phyloP scores from a whole-genome alignment of 2,888 invertebrate species.

The Campopleginae sp. region DNA sequence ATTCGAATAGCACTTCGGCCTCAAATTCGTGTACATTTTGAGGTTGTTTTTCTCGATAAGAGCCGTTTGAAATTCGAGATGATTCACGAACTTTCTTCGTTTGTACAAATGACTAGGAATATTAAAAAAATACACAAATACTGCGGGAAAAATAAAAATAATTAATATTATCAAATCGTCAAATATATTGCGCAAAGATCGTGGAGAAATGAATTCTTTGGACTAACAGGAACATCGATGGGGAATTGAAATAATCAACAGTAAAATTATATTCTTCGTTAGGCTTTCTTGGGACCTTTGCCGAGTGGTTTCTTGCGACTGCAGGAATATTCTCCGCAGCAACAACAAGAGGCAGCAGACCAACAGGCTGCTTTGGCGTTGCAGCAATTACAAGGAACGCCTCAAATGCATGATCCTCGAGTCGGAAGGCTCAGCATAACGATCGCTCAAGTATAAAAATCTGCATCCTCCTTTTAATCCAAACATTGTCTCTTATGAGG shows the following conservation, averaged over 20 bases:
- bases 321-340: slow-evolving; percentile 86
- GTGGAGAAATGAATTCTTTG: background rate
- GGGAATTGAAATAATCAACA: background rate
- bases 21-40: slow-evolving; percentile 5
- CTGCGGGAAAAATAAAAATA: background rate
- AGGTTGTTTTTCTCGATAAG: background rate
- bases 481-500: background rate
- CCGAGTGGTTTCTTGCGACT: slow-evolving; percentile 91
- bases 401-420: slow-evolving; percentile 84
- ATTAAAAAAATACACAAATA: background rate
- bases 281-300: slow-evolving; percentile 92
- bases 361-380: slow-evolving; percentile 92
- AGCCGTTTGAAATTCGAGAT: background rate
- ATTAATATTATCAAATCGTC: background rate
- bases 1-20: slow-evolving; percentile 20
- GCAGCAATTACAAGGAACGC: slow-evolving; percentile 86
- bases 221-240: background rate
- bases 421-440: slow-evolving; percentile 93
- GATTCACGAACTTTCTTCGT: background rate
- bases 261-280: slow-evolving; percentile 62
- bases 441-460: slow-evolving; percentile 88
- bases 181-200: too few species aligned
- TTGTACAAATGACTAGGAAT: background rate
- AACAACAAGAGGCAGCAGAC: slow-evolving; percentile 91
- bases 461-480: background rate